phyloP scores from a whole-genome alignment of 2,113 vertebrate species.

The Crotalus tigris region DNA sequence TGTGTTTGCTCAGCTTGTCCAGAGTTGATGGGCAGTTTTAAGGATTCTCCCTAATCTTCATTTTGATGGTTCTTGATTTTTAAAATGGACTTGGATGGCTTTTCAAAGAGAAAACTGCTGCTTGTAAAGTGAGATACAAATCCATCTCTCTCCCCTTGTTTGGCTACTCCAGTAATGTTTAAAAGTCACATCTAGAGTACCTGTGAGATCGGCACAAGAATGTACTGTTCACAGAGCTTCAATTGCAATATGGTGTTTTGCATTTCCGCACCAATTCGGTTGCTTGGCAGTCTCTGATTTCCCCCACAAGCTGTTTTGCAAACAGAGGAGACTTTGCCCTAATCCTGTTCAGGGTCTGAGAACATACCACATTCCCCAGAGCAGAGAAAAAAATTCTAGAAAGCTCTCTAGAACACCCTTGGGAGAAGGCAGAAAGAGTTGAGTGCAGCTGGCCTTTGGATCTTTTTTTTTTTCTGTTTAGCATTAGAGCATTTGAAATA shows the following conservation, averaged over 20 bases:
- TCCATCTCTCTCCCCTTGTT: background rate
- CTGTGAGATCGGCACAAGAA: background rate
- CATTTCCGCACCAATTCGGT: background rate
- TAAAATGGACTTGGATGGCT: background rate
- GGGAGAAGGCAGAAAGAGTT: background rate
- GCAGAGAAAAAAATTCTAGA: background rate
- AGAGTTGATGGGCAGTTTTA: background rate
- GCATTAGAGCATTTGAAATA: constrained; percentile 40
- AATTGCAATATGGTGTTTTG: background rate
- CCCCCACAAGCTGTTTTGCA: background rate
- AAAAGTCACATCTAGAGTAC: background rate
- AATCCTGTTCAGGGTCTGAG: background rate
- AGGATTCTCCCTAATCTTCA: background rate
- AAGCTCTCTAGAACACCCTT: background rate
- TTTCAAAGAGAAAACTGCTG: background rate
- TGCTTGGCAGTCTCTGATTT: background rate
- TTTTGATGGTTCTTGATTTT: background rate
- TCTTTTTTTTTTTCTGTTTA: background rate
- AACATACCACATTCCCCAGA: background rate
- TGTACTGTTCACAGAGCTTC: background rate
- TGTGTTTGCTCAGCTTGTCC: background rate
- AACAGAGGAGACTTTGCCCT: background rate
- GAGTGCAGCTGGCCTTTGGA: background rate
- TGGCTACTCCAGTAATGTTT: background rate
- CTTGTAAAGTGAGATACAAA: background rate